Evolutionary conservation across 1,140 invertebrate species (phyloP).

Genomic region (Whitmania pigra): DNA sequence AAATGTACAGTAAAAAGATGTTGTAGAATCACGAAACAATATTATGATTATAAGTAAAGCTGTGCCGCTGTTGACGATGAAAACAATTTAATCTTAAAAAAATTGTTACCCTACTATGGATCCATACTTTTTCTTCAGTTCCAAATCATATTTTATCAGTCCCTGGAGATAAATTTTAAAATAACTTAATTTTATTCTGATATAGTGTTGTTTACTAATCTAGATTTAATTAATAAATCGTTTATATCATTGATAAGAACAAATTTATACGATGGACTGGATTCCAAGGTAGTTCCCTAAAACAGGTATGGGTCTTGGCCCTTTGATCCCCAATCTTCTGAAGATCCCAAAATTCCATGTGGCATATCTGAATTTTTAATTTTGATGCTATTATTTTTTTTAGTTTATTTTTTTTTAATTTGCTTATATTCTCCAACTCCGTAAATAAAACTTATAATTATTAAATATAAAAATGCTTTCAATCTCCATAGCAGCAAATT

Average conservation of each 20-base stretch:
- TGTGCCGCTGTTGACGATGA: not conserved
- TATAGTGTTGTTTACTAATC: not conserved
- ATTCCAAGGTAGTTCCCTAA: slow-evolving; percentile 1
- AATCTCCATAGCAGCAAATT: too few relatives aligned
- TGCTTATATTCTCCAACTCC: too few relatives aligned
- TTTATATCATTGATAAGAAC: not conserved
- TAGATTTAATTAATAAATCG: not conserved
- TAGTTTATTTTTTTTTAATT: too few relatives aligned
- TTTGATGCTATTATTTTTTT: too few relatives aligned
- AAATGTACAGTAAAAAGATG: not conserved
- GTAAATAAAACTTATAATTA: too few relatives aligned
- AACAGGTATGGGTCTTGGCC: slow-evolving; percentile 10
- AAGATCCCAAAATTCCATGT: slow-evolving; percentile 13
- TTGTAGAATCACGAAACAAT: too few relatives aligned
- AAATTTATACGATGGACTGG: not conserved
- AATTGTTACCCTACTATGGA: not conserved
- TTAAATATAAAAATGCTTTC: too few relatives aligned
- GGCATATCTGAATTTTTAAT: not conserved
- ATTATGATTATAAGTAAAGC: not conserved
- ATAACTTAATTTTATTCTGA: not conserved
- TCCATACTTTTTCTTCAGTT: slow-evolving; percentile 6
- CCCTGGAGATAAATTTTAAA: not conserved
- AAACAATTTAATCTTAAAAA: not conserved
- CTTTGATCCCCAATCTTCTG: slow-evolving; percentile 13
- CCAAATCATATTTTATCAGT: not conserved